Conservation (phyloP, 2,113 vertebrate genomes). For the Edolisoma coerulescens region DNA sequence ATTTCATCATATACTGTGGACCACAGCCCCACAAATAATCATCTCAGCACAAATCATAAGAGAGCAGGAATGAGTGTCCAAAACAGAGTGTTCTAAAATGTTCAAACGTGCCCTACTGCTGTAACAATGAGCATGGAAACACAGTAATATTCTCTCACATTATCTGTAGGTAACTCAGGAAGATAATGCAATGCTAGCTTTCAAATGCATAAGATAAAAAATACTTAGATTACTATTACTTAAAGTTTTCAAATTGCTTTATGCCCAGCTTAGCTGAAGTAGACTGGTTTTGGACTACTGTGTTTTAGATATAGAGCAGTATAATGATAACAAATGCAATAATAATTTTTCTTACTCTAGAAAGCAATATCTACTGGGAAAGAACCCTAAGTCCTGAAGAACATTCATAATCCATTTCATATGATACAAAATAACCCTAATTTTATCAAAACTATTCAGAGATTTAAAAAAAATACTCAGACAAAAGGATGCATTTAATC, state of each 20-base stretch:
- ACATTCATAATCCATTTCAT: background rate
- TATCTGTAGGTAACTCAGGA: background rate
- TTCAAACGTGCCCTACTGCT: background rate
- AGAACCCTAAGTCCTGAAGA: background rate
- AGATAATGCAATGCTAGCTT: background rate
- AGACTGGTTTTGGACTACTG: background rate
- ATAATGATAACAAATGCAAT: background rate
- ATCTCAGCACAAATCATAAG: background rate
- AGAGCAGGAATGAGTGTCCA: background rate
- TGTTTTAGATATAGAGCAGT: background rate
- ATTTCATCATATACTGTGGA: background rate
- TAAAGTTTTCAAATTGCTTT: background rate
- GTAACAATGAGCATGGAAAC: background rate
- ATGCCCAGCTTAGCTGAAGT: background rate
- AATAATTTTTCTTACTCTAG: background rate
- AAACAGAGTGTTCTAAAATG: background rate
- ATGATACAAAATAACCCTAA: background rate
- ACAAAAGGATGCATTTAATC: background rate
- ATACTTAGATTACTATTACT: background rate
- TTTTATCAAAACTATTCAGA: background rate
- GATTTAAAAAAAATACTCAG: background rate
- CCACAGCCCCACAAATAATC: background rate
- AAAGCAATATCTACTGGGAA: background rate
- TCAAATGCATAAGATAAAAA: background rate
- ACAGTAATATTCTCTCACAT: background rate